phyloP scores from a whole-genome alignment of 2,797 vertebrate species.

The Craterocephalus amniculus region DNA sequence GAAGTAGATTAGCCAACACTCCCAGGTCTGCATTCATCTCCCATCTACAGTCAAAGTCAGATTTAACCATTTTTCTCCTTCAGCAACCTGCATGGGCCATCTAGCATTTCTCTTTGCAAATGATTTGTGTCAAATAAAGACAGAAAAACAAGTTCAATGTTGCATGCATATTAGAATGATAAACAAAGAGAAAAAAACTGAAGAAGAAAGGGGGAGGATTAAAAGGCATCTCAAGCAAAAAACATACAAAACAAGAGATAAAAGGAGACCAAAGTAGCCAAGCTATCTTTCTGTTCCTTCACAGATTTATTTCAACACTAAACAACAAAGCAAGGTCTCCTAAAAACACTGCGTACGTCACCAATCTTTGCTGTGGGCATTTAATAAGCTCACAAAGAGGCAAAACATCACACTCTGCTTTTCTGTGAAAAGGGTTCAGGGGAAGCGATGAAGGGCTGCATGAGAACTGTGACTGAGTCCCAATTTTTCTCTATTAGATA shows the following conservation, averaged over 20 bases:
- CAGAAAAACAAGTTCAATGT: neutral
- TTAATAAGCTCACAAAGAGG: neutral
- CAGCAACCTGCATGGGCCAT: neutral
- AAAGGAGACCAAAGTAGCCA: neutral
- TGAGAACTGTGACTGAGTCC: neutral
- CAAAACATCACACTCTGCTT: neutral
- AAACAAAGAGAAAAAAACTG: neutral
- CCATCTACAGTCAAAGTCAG: slow-evolving; percentile 34
- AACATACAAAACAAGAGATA: neutral
- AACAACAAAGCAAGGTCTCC: slow-evolving; percentile 7
- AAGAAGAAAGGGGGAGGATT: neutral
- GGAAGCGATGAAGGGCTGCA: neutral
- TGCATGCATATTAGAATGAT: neutral
- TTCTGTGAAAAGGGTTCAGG: neutral
- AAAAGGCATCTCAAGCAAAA: neutral
- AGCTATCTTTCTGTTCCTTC: neutral
- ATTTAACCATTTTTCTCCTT: slow-evolving; percentile 7
- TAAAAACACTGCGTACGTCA: neutral
- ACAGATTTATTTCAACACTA: neutral
- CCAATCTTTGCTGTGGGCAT: slow-evolving; percentile 2
- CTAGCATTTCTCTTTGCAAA: slow-evolving; percentile 44
- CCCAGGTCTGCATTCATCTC: slow-evolving; percentile 20
- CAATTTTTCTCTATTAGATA: slow-evolving; percentile 2
- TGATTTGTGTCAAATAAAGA: slow-evolving; percentile 12
- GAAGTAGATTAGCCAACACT: slow-evolving; percentile 8